Evolutionary conservation across 2,113 vertebrate species (phyloP).

Genomic region (Notothenia rossii): DNA sequence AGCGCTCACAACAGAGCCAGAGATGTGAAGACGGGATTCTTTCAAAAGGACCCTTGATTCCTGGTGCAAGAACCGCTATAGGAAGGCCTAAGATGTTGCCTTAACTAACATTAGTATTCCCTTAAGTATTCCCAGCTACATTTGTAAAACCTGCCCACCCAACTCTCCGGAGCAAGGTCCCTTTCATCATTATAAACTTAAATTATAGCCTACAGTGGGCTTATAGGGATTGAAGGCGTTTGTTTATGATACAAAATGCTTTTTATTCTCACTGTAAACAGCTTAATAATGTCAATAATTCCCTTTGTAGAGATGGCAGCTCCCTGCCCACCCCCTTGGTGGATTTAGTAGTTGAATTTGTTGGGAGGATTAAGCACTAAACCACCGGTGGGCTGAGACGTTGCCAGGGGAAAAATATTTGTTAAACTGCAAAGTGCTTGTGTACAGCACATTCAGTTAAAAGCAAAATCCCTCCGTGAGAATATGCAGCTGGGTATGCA

Average conservation of each 20-base stretch:
- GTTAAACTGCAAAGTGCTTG: conserved; percentile 84
- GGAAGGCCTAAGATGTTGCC: conserved; percentile 69
- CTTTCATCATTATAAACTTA: conserved; percentile 64
- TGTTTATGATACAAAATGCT: conserved; percentile 64
- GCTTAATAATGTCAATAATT: conserved; percentile 81
- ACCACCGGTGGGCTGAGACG: conserved; percentile 77
- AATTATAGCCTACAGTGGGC: conserved; percentile 52
- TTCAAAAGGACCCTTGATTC: conserved; percentile 75
- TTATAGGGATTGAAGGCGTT: conserved; percentile 55
- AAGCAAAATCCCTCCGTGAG: conserved; percentile 77
- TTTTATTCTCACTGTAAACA: conserved; percentile 65
- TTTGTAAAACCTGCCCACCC: conserved; percentile 73
- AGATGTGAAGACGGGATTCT: conserved; percentile 72
- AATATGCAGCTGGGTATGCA: conserved; percentile 79
- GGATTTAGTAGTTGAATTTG: conserved; percentile 68
- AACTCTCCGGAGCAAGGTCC: conserved; percentile 69
- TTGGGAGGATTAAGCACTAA: conserved; percentile 76
- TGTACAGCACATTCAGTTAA: conserved; percentile 82
- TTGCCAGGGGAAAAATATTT: conserved; percentile 81
- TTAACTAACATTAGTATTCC: conserved; percentile 78
- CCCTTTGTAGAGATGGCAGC: conserved; percentile 74
- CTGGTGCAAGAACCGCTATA: conserved; percentile 60
- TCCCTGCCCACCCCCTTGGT: conserved; percentile 63
- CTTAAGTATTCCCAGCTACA: conserved; percentile 55
- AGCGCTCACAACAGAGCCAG: conserved; percentile 76